Percentiles rank a stretch among this genome's conserved stretches.
These are phyloP conservation scores for Puffinus mauretanicus DNA, from an alignment of 2,113 vertebrate genomes.

Conservation along the genomic window DNA sequence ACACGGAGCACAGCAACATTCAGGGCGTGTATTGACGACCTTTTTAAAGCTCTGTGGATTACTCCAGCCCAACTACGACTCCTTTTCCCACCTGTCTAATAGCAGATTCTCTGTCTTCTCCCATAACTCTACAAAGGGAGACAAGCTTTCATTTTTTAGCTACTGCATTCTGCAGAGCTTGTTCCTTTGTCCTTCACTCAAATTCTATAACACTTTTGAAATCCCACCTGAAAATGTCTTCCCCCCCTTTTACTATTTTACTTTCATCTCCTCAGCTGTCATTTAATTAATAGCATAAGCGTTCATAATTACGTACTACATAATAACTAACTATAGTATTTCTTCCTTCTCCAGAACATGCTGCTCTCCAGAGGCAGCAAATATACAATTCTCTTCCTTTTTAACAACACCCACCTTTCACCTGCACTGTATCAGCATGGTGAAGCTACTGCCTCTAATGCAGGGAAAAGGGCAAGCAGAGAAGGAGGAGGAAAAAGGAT, in stretches of 20 bases:
- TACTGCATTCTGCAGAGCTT: neutral
- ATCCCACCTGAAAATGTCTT: neutral
- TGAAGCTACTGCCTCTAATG: neutral
- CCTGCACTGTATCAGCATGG: neutral
- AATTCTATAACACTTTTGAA: neutral
- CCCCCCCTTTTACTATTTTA: neutral
- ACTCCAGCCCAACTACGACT: neutral
- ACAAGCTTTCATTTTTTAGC: neutral
- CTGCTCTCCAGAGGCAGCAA: neutral
- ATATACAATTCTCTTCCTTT: neutral
- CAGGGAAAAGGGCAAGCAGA: neutral
- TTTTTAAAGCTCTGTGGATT: neutral
- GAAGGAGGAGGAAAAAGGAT: neutral
- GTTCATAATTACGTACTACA: neutral
- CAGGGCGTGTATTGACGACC: neutral
- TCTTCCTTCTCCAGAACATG: neutral
- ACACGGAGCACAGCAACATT: neutral
- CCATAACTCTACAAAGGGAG: neutral
- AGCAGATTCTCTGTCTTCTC: neutral
- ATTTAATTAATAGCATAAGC: neutral
- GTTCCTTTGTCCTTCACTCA: neutral
- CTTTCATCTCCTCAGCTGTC: neutral
- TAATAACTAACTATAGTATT: neutral
- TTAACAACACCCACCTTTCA: neutral
- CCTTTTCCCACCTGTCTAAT: neutral